Percentiles rank a stretch among this genome's conserved stretches.
Conservation (phyloP, 2,888 invertebrate species). For the Kryphioiulus occultus region DNA sequence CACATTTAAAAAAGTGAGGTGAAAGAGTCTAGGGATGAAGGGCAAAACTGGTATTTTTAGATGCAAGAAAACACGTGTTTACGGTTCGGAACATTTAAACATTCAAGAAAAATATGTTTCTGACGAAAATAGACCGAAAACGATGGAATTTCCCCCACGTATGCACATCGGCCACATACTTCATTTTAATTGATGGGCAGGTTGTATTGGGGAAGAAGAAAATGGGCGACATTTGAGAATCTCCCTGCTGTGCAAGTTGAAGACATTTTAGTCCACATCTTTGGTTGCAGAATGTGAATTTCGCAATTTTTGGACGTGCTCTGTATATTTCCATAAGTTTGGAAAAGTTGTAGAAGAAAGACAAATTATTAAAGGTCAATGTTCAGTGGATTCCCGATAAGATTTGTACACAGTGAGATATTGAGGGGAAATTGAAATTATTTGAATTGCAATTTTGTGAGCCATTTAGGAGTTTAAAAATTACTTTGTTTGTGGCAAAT, state of each 20-base stretch:
- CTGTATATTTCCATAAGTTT: too few species aligned
- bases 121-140: constrained; percentile 20
- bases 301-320: too few species aligned
- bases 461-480: too few species aligned
- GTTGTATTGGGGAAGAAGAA: not conserved
- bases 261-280: too few species aligned
- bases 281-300: too few species aligned
- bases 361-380: too few species aligned
- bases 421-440: too few species aligned
- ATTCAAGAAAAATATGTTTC: not conserved
- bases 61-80: constrained; percentile 26
- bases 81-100: not conserved
- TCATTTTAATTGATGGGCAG: not conserved
- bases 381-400: too few species aligned
- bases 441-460: too few species aligned
- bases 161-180: not conserved
- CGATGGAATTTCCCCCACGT: not conserved
- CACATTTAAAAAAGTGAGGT: constrained; percentile 29
- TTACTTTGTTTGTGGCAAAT: too few species aligned
- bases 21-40: not conserved
- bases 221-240: not conserved
- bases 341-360: too few species aligned
- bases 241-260: not conserved
- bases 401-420: too few species aligned
- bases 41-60: constrained; percentile 8